A percentile compares a stretch with the other conserved stretches of the same genome.
Conservation (phyloP, 2,113 vertebrate species). For the Lycocorax pyrrhopterus region DNA sequence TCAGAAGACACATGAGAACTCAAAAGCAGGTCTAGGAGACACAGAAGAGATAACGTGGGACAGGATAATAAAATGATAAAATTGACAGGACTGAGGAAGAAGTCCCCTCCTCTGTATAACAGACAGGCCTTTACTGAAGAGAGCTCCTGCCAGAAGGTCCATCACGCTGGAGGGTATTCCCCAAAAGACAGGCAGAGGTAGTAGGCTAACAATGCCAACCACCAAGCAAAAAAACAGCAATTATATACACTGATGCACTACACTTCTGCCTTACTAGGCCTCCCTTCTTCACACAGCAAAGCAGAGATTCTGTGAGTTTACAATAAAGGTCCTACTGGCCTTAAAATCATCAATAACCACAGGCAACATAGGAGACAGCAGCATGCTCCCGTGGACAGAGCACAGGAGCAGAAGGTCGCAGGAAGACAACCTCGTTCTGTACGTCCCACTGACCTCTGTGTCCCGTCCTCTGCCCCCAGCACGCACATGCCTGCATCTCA, state of each 20-base stretch:
- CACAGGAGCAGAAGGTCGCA: neutral
- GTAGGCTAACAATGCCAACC: neutral
- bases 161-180: neutral
- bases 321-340: neutral
- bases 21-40: neutral
- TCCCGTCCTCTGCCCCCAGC: neutral
- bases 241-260: neutral
- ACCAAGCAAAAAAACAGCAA: neutral
- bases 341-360: neutral
- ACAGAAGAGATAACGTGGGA: neutral
- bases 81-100: neutral
- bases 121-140: neutral
- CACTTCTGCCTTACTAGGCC: neutral
- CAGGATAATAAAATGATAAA: neutral
- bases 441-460: neutral
- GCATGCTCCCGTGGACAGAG: neutral
- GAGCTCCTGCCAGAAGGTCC: neutral
- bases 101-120: neutral
- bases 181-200: neutral
- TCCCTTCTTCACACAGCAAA: neutral
- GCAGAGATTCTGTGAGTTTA: neutral
- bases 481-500: accelerated
- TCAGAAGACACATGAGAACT: neutral
- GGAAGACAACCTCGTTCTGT: neutral
- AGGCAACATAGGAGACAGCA: neutral